Conservation (phyloP, 2,888 invertebrate genomes). For the Ptilodon capucinus region DNA sequence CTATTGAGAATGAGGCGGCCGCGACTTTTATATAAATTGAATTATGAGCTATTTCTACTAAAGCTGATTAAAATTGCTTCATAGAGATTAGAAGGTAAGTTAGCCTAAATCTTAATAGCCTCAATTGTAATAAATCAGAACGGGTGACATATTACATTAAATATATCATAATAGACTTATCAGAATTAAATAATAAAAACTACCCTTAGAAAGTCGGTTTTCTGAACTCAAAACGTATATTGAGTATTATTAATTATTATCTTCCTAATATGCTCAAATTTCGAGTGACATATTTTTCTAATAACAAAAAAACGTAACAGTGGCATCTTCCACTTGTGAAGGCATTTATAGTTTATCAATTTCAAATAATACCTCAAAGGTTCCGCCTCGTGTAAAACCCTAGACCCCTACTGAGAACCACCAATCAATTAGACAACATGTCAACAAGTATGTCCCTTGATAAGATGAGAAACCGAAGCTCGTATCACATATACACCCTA, state of each 20-base stretch:
- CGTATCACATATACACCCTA: slow-evolving; percentile 42
- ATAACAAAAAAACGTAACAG: slow-evolving; percentile 63
- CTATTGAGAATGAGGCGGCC: slow-evolving; percentile 58
- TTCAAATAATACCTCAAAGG: slow-evolving; percentile 78
- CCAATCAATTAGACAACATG: slow-evolving; percentile 83
- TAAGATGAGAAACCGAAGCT: slow-evolving; percentile 61
- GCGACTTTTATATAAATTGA: neutral
- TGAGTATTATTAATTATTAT: slow-evolving; percentile 24
- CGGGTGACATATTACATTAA: too few relatives aligned
- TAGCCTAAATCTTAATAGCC: too few relatives aligned
- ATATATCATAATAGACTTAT: too few relatives aligned
- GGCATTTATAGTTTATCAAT: slow-evolving; percentile 79
- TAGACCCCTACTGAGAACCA: slow-evolving; percentile 77
- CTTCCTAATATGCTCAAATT: slow-evolving; percentile 30
- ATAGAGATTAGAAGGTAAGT: too few relatives aligned
- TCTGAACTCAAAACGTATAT: too few relatives aligned
- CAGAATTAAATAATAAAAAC: too few relatives aligned
- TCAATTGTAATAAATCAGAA: too few relatives aligned
- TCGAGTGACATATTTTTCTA: slow-evolving; percentile 51
- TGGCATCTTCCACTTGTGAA: slow-evolving; percentile 77
- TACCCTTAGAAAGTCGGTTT: too few relatives aligned
- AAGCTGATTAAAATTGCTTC: too few relatives aligned
- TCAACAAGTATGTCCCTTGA: slow-evolving; percentile 81
- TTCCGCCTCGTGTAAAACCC: slow-evolving; percentile 69
- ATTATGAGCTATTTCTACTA: neutral